Conservation (phyloP, 2,888 invertebrate genomes). For the Hydropsyche betteni region DNA sequence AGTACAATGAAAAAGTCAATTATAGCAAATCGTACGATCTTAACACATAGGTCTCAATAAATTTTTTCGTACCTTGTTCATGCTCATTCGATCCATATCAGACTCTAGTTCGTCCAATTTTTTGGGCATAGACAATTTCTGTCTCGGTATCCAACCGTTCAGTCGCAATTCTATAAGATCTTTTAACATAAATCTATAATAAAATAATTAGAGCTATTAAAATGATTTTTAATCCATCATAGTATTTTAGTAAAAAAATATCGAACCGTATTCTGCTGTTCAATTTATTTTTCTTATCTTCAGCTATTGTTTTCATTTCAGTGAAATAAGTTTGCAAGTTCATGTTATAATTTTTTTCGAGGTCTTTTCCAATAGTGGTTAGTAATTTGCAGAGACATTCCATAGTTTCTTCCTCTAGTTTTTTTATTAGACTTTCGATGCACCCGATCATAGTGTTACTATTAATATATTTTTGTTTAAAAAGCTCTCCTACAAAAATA, state of each 20-base stretch:
- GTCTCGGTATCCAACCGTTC: constrained; percentile 85
- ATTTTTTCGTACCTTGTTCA: constrained; percentile 58
- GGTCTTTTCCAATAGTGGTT: constrained; percentile 88
- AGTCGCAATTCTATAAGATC: constrained; percentile 89
- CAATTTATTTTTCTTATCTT: constrained; percentile 69
- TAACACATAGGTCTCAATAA: background rate
- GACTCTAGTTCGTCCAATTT: constrained; percentile 95
- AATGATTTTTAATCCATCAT: background rate
- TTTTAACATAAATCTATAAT: constrained; percentile 79
- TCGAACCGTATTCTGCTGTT: constrained; percentile 65
- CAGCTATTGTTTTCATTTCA: constrained; percentile 76
- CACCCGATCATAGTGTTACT: constrained; percentile 88
- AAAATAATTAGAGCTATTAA: background rate
- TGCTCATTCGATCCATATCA: constrained; percentile 80
- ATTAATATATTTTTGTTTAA: constrained; percentile 89
- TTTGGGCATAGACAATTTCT: constrained; percentile 84
- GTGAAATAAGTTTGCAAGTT: constrained; percentile 69
- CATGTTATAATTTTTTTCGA: constrained; percentile 65
- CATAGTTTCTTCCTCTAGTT: constrained; percentile 86
- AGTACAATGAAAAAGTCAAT: background rate
- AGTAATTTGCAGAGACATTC: constrained; percentile 93
- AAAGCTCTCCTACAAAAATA: constrained; percentile 75
- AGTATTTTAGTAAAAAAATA: background rate
- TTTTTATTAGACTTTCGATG: constrained; percentile 77
- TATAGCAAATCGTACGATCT: background rate